Percentiles rank a stretch among this genome's conserved stretches.
Conservation (phyloP, 2,797 vertebrate species). For the Syngnathus acus region DNA sequence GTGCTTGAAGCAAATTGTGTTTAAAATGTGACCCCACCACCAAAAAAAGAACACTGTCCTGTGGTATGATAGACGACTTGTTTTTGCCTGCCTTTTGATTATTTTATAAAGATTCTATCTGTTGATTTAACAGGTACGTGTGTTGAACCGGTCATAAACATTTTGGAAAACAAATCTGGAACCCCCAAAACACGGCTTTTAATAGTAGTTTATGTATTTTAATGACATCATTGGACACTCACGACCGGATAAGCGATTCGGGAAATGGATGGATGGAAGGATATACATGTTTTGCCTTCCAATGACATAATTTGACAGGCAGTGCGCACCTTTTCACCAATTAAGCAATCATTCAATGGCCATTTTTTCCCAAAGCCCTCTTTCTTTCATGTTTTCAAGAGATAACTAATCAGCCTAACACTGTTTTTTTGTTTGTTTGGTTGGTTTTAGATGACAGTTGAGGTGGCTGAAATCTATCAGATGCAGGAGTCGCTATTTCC, state of each 20-base stretch:
- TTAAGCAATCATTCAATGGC: background rate
- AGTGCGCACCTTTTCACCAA: no score
- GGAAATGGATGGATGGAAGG: no score
- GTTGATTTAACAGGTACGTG: background rate
- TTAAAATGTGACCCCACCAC: background rate
- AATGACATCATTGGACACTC: no score
- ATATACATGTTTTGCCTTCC: no score
- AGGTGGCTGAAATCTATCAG: slow-evolving; percentile 5
- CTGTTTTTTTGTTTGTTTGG: background rate
- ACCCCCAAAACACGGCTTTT: background rate
- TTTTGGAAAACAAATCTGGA: background rate
- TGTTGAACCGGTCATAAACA: background rate
- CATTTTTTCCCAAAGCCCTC: background rate
- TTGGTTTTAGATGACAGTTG: background rate
- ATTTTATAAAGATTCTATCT: slow-evolving; percentile 58
- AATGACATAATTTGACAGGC: no score
- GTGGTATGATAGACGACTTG: slow-evolving; percentile 8
- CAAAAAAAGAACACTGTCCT: slow-evolving; percentile 2
- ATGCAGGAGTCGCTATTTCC: slow-evolving; percentile 13
- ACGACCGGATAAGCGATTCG: no score
- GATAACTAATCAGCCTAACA: background rate
- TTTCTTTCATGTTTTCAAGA: background rate
- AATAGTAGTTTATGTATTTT: no score
- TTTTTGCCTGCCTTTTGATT: slow-evolving; percentile 44
- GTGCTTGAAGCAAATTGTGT: background rate